A percentile compares a stretch with the other conserved stretches of the same genome.
Evolutionary conservation across 92 coral and sea anemone genomes (phyloP).

Genomic region (Chrysogorgia sp.): DNA sequence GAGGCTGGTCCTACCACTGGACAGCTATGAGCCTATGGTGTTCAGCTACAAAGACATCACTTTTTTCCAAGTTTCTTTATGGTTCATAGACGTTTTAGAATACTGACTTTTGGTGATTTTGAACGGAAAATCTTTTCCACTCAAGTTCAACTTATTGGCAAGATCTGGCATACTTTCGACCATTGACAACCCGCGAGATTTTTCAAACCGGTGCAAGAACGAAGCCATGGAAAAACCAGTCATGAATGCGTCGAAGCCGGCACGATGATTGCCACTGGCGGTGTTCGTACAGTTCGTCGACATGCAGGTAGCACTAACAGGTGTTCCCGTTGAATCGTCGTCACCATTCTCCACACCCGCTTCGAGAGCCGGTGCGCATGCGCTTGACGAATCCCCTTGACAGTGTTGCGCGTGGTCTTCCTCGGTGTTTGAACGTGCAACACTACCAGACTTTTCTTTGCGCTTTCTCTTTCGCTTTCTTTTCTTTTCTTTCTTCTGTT

Average conservation of each 20-base stretch:
- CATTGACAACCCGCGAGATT: conserved; percentile 4
- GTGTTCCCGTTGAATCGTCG: not conserved
- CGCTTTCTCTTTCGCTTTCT: conserved; percentile 63
- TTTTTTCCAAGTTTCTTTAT: conserved; percentile 67
- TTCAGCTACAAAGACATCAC: conserved; percentile 34
- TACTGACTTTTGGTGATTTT: conserved; percentile 81
- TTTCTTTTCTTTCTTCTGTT: conserved; percentile 57
- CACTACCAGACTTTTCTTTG: conserved; percentile 4
- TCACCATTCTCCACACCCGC: not conserved
- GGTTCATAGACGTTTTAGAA: conserved; percentile 67
- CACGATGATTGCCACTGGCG: conserved; percentile 84
- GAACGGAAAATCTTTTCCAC: conserved; percentile 85
- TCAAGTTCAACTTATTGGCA: conserved; percentile 77
- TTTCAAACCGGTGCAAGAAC: conserved; percentile 61
- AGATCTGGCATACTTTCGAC: conserved; percentile 58
- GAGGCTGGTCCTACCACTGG: too few relatives aligned
- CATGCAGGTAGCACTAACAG: not conserved
- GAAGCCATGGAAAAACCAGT: conserved; percentile 93
- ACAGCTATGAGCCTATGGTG: not conserved
- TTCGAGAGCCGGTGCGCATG: not conserved
- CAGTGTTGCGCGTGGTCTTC: not conserved
- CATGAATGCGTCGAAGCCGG: conserved; percentile 99
- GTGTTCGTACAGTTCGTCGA: conserved; percentile 38
- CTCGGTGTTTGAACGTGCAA: conserved; percentile 11
- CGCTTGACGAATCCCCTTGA: not conserved